These are phyloP conservation scores for Epicauta chinensis DNA, from an alignment of 1,140 invertebrate species.

Conservation along the genomic window DNA sequence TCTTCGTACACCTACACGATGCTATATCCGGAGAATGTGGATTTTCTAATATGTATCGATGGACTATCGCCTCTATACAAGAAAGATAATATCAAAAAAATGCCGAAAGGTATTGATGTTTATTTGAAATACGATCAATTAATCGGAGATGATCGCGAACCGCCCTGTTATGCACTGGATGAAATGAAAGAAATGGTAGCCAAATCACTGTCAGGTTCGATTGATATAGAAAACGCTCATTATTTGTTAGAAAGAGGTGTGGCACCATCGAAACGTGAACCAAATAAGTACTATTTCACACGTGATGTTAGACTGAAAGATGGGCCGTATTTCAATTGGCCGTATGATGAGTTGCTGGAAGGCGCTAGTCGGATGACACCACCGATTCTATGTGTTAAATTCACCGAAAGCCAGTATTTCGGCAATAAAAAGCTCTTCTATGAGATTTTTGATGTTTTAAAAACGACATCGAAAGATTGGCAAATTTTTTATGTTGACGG, in stretches of 20 bases:
- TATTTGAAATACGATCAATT: constrained; percentile 44
- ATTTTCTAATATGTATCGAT: constrained; percentile 56
- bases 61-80: constrained; percentile 39
- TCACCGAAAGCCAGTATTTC: neutral
- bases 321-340: constrained; percentile 43
- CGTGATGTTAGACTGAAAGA: constrained; percentile 53
- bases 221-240: constrained; percentile 48
- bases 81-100: constrained; percentile 19
- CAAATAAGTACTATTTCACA: constrained; percentile 52
- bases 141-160: constrained; percentile 41
- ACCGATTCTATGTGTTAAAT: constrained; percentile 43
- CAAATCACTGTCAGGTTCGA: constrained; percentile 45
- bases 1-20: constrained; percentile 49
- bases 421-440: constrained; percentile 6
- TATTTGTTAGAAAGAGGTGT: constrained; percentile 51
- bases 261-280: constrained; percentile 45
- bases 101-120: constrained; percentile 39
- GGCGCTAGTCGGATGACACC: constrained; percentile 47
- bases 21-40: constrained; percentile 50
- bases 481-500: constrained; percentile 5
- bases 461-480: constrained; percentile 1
- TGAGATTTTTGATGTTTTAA: neutral
- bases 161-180: constrained; percentile 52
- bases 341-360: constrained; percentile 46
- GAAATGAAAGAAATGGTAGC: constrained; percentile 50